These are phyloP conservation scores for Calidris pugnax DNA, from an alignment of 2,113 vertebrate species.

Conservation along the genomic window DNA sequence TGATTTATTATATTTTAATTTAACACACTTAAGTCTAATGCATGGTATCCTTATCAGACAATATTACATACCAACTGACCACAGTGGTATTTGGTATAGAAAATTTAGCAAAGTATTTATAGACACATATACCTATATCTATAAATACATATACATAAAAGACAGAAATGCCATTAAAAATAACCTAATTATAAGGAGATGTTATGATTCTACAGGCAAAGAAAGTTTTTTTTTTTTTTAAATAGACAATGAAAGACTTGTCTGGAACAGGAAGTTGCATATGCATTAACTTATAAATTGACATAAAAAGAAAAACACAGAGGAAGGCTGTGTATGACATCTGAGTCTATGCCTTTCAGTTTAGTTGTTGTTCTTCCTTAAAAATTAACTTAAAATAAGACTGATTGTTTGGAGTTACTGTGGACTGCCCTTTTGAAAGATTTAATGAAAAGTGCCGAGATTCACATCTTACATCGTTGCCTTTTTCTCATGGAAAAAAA, in stretches of 20 bases:
- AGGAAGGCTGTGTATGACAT: neutral
- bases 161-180: neutral
- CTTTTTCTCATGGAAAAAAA: neutral
- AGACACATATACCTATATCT: neutral
- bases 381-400: neutral
- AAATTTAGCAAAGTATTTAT: neutral
- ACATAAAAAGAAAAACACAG: neutral
- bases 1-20: slow-evolving; percentile 20
- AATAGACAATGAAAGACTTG: neutral
- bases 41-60: neutral
- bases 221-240: too few species aligned
- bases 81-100: neutral
- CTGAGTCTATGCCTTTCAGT: neutral
- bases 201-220: neutral
- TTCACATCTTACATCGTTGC: neutral
- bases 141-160: neutral
- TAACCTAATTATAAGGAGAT: neutral
- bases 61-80: neutral
- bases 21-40: neutral
- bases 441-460: neutral
- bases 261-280: neutral
- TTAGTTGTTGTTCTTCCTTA: neutral
- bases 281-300: neutral
- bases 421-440: neutral
- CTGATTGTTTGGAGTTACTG: neutral